Base-by-base conservation (phyloP, 1,140 invertebrate genomes). In the Macrosteles quadrilineatus region DNA sequence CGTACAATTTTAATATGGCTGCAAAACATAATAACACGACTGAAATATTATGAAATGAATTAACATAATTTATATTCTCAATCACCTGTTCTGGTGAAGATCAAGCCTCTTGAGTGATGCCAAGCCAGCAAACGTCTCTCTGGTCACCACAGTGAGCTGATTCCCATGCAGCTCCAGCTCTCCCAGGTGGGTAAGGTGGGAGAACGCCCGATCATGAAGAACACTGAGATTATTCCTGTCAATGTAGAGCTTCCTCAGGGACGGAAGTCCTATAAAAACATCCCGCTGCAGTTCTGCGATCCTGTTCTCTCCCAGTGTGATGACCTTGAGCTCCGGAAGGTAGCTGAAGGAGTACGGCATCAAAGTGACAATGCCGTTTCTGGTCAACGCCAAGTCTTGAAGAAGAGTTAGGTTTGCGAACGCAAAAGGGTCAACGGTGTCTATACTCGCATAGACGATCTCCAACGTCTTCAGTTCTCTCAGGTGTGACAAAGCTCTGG, bases 171-270 rank as follows among this genome's bases (percentile, higher is more conserved):
- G 79, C 67, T 90, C 87, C 53, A 93, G 81, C 73, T 90, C 88
- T 19, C 86, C 82, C 2, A 93, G 79, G 36, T 84, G 82, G 1
- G 80, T 81, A 73, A 91, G 81, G 68, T 90, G 84, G 57, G 84
- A 84, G 76, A 93, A 92, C 0, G 90, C 88, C 12, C 85, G 83
- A 66, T 92, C 89, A 71, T 88, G 88, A 53, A 93, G 80, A 11
- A 84, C 81, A n/a, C 86, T 86, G 59, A 93, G 87, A 75, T 90
- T 89, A 77, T 93, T 93, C 21, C 85, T 83, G 64, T 87, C 87
- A 30, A 93, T 79, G 70, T 83, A 84, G 12, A 94, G 80, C 59
- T 85, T 85, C 63, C 85, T 83, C 64, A 93, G 80, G n/a, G 83
- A 83, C 0, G 89, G 89, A 21, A 93, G 76, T 76, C 89, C 86